Base-by-base conservation (phyloP, 2,797 vertebrate species). In the Schizothorax lantsangensis region DNA sequence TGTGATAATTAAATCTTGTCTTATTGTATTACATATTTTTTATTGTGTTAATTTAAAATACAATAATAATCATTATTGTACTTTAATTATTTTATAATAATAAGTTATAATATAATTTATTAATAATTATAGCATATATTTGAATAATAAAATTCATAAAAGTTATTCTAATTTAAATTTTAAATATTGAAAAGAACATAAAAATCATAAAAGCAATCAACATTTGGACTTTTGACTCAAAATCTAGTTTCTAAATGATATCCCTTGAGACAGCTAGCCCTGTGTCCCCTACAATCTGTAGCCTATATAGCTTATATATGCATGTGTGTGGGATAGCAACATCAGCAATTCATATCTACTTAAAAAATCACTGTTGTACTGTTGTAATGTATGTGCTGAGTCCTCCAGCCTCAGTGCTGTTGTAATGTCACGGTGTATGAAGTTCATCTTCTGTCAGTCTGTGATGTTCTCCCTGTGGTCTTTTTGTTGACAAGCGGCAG, bases 401-500 rank as follows among this genome's bases (percentile, higher is more conserved):
- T 82, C 62, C 69, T 69, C 52, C 74, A 5, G 5, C 3, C 73
- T 87, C 80, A 33, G 10, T 38, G 4, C 2, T 7, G 26, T 45
- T 81, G 52, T 57, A 68, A 66, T 40, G 66, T 79, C 79, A 85
- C 45, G 54, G 26, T 47, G 45, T 38, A 45, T 59, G 40, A 52
- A 71, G 84, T n/a, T n/a, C 57, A 62, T 23, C 80, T 45, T 64
- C 49, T 57, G 19, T 88, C 54, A 64, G 86, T 62, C 45, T 40
- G 66, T 85, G 1, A 2, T 90, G 81, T 88, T 54, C 23, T 89
- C 88, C 87, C 84, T n/a, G 21, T 87, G 81, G 88, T 88, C 36
- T 86, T 79, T 54, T 83, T 83, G 77, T 88, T 93, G 93, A 94
- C 92, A 92, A 90, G 86, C 57, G 1, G 84, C 82, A 89, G 92